phyloP scores from a whole-genome alignment of 2,888 invertebrate genomes.

The Acronicta psi region DNA sequence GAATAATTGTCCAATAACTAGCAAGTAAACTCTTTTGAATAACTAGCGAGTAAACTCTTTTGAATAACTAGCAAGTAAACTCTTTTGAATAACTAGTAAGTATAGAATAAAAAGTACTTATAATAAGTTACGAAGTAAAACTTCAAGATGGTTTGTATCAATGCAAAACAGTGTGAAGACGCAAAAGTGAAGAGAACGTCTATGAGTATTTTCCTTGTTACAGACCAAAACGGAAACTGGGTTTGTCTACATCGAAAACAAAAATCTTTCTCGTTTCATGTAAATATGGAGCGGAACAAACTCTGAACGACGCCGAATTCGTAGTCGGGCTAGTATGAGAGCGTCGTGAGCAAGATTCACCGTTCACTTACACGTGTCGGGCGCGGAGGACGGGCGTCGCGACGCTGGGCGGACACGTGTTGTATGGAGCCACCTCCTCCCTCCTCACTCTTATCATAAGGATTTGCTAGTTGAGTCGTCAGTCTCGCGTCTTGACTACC shows the following conservation, averaged over 20 bases:
- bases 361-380: constrained; percentile 79
- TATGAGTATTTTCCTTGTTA: constrained; percentile 60
- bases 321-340: constrained; percentile 67
- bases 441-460: constrained; percentile 71
- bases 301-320: constrained; percentile 76
- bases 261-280: constrained; percentile 78
- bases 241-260: constrained; percentile 73
- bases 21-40: too few relatives aligned
- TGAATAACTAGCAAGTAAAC: constrained; percentile 28
- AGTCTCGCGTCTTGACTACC: constrained; percentile 62
- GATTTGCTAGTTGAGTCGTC: constrained; percentile 71
- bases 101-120: constrained; percentile 15
- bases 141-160: constrained; percentile 37
- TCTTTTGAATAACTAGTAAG: constrained; percentile 7
- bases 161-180: constrained; percentile 38
- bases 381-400: constrained; percentile 65
- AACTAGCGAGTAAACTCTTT: too few relatives aligned
- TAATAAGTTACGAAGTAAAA: constrained; percentile 23
- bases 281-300: constrained; percentile 82
- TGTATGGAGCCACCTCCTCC: constrained; percentile 69
- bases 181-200: constrained; percentile 36
- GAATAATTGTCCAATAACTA: neutral
- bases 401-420: constrained; percentile 81
- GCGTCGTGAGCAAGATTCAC: constrained; percentile 72
- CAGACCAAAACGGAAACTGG: constrained; percentile 63